Base-by-base conservation (phyloP, 1,140 invertebrate genomes). In the Leptinotarsa lineolata region DNA sequence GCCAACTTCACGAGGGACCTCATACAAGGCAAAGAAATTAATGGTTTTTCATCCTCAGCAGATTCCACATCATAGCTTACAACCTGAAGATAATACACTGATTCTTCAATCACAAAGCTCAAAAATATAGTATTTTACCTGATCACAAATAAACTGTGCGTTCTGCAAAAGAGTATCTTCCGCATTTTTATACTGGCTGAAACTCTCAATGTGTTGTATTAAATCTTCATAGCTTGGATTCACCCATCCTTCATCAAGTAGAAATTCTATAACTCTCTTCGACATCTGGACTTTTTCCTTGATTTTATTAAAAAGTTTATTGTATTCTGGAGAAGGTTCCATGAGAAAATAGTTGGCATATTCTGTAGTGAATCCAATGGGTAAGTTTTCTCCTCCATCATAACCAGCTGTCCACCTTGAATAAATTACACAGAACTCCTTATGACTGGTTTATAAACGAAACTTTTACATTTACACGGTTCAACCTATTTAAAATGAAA, bases 71-170 rank as follows among this genome's bases (percentile, higher is more conserved):
- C 93, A 81, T 92, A 92, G 78, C 91, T 93, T 21, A 90, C 85
- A 24, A 96, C 78, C 78, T 83, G 72, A 70, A 75, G 61, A 39
- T 8, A 0, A 39, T 39, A 39, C 8, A 39, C 8, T 39, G 8
- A 39, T 39, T 11, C 2, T 39, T 39, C 8, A 39, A 1, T 39
- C 30, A 39, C 30, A 39, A 11, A 39, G 30, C 30, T 39, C 30
- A 39, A 39, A 8, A 39, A 54, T 54, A 39, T 39, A 24, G 39
- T 45, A 63, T 58, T 20, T 48, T 74, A 83, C 92, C 87, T 95
- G 94, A 86, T 95, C 92, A 78, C 93, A 92, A 72, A 96, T 88
- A 87, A 95, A 96, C 84, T 95, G 91, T 3, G 93, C 91, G 85
- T 95, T 92, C 75, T 90, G 88, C 39, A 96, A 86, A 8, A 97